Conservation (phyloP, 2,888 invertebrate genomes). For the Agrochola lychnidis region DNA sequence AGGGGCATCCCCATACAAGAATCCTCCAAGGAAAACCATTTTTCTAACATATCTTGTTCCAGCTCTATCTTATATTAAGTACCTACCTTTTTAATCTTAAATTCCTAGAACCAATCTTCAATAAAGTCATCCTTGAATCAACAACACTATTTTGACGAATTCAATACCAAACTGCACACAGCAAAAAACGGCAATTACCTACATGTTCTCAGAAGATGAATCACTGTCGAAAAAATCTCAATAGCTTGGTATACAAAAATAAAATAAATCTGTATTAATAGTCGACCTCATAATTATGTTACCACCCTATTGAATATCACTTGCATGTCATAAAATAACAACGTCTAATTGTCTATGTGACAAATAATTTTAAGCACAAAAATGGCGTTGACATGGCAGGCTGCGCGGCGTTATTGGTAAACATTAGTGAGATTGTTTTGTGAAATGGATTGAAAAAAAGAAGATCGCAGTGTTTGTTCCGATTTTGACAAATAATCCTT, state of each 20-base stretch:
- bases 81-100: neutral
- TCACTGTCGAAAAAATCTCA: conserved; percentile 3
- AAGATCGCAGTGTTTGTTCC: no score
- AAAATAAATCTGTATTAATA: conserved; percentile 5
- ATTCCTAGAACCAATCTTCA: conserved; percentile 22
- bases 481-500: neutral
- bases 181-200: conserved; percentile 11
- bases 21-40: neutral
- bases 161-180: conserved; percentile 5
- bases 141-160: neutral
- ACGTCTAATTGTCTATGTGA: neutral
- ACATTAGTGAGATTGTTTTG: no score
- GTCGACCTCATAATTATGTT: neutral
- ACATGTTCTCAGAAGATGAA: conserved; percentile 22
- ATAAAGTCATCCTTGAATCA: conserved; percentile 14
- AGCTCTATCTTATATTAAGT: neutral
- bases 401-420: neutral
- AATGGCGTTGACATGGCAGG: neutral
- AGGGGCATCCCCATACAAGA: neutral
- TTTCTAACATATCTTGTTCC: neutral
- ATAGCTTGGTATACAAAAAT: neutral
- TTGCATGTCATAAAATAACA: neutral
- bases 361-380: neutral
- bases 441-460: neutral
- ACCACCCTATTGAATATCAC: neutral